Evolutionary conservation across 2,888 invertebrate genomes (phyloP).

Genomic region (Drosophila seclusa): DNA sequence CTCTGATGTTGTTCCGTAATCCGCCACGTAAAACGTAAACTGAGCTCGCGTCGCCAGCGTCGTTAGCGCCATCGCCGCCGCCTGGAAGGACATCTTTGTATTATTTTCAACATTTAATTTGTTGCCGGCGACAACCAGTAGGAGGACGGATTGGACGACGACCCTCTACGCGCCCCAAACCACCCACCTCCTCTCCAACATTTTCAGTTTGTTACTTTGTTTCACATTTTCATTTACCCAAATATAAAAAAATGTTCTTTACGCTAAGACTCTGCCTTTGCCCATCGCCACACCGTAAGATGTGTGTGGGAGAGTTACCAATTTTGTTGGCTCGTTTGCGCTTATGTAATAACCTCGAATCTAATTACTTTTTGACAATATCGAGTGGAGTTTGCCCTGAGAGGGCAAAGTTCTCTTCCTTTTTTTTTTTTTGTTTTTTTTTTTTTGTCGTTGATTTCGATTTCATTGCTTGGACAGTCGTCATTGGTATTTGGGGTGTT

Average conservation of each 20-base stretch:
- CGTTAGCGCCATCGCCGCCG: constrained; percentile 50
- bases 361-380: constrained; percentile 82
- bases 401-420: constrained; percentile 7
- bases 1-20: constrained; percentile 57
- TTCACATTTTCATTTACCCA: constrained; percentile 67
- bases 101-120: constrained; percentile 81
- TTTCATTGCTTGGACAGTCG: constrained; percentile 36
- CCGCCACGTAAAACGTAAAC: constrained; percentile 72
- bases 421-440: background rate
- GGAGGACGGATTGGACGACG: constrained; percentile 47
- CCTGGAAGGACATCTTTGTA: constrained; percentile 78
- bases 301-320: constrained; percentile 37
- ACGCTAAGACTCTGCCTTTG: constrained; percentile 1
- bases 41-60: constrained; percentile 60
- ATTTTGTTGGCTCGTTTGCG: constrained; percentile 66
- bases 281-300: background rate
- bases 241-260: constrained; percentile 63
- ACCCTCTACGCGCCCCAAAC: constrained; percentile 10
- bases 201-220: constrained; percentile 58
- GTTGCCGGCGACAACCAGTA: constrained; percentile 73
- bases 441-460: constrained; percentile 30
- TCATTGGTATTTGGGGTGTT: constrained; percentile 11
- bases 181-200: background rate
- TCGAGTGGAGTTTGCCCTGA: constrained; percentile 36
- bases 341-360: constrained; percentile 80